Percentiles rank a stretch among this genome's conserved stretches.
These are phyloP conservation scores for Oegoconia quadripuncta DNA, from an alignment of 2,888 invertebrate species.

Conservation along the genomic window DNA sequence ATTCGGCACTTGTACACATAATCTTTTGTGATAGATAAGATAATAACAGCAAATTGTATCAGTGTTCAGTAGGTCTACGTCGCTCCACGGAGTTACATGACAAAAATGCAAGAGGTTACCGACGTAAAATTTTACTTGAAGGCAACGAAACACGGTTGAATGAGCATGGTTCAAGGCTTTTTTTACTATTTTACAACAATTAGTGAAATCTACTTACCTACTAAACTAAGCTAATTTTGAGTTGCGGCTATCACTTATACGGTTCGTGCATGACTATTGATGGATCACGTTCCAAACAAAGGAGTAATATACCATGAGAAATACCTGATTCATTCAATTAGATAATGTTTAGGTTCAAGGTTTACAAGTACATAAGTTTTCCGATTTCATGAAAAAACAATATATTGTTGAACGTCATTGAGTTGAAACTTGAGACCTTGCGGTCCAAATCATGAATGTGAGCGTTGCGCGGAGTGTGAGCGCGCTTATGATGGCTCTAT, in stretches of 20 bases:
- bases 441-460: too few relatives aligned
- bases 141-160: slow-evolving; percentile 28
- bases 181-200: slow-evolving; percentile 14
- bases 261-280: neutral
- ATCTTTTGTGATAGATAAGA: slow-evolving; percentile 70
- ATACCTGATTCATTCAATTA: slow-evolving; percentile 14
- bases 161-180: slow-evolving; percentile 41
- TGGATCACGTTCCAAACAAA: too few relatives aligned
- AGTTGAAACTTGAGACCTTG: too few relatives aligned
- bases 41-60: slow-evolving; percentile 11
- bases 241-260: neutral
- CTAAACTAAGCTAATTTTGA: slow-evolving; percentile 13
- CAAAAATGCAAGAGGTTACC: neutral
- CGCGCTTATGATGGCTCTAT: too few relatives aligned
- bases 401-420: neutral
- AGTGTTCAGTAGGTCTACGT: slow-evolving; percentile 27
- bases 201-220: slow-evolving; percentile 27
- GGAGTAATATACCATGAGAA: neutral
- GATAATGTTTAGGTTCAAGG: slow-evolving; percentile 13
- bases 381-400: slow-evolving; percentile 28
- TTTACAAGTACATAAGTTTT: slow-evolving; percentile 13
- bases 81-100: neutral
- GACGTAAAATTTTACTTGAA: slow-evolving; percentile 19
- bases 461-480: too few relatives aligned
- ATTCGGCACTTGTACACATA: slow-evolving; percentile 72